Evolutionary conservation across 1,140 invertebrate species (phyloP).

Genomic region (Piezodorus guildinii): DNA sequence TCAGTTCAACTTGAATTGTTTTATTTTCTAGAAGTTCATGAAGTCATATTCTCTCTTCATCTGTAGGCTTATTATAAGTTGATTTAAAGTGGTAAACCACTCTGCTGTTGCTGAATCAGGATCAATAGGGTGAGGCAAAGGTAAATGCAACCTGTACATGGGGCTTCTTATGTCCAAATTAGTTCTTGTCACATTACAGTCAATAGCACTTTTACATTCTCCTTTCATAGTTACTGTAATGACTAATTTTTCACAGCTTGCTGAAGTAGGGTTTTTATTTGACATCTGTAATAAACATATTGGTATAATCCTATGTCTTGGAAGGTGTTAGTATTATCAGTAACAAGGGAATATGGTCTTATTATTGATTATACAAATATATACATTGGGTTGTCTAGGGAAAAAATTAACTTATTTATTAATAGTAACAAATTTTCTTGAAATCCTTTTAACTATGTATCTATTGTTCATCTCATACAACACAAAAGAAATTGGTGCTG

Average conservation of each 20-base stretch:
- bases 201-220: conserved; percentile 51
- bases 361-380: no score
- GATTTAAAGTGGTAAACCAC: conserved; percentile 56
- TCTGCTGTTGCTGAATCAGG: conserved; percentile 64
- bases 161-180: conserved; percentile 51
- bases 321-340: no score
- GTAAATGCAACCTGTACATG: conserved; percentile 55
- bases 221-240: conserved; percentile 59
- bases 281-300: conserved; percentile 49
- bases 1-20: conserved; percentile 20
- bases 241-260: conserved; percentile 77
- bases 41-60: conserved; percentile 28
- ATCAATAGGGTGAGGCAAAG: conserved; percentile 66
- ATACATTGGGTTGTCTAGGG: no score
- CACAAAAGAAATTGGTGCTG: no score
- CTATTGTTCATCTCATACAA: no score
- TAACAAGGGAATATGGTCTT: no score
- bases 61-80: conserved; percentile 34
- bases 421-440: no score
- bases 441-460: no score
- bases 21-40: conserved; percentile 27
- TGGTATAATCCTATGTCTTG: conserved; percentile 45
- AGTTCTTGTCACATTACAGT: conserved; percentile 56
- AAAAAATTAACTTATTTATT: no score
- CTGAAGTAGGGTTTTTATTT: conserved; percentile 62